Percentiles rank a stretch among this genome's conserved stretches.
Conservation (phyloP, 2,888 invertebrate genomes). For the Neelides folsomi region DNA sequence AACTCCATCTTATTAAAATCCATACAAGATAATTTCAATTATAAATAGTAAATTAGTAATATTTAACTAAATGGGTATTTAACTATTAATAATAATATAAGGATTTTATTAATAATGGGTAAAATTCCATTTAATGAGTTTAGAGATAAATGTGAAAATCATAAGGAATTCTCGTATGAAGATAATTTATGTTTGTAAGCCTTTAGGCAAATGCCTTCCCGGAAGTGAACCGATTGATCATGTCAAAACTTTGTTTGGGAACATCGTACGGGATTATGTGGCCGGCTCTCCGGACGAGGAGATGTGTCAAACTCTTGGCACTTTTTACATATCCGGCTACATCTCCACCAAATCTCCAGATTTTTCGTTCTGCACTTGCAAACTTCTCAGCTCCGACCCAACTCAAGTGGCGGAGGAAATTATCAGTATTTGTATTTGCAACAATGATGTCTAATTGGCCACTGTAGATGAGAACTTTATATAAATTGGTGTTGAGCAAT, state of each 20-base stretch:
- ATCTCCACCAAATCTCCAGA: constrained; percentile 52
- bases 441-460: constrained; percentile 86
- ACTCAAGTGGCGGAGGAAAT: constrained; percentile 57
- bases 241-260: constrained; percentile 60
- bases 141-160: too few relatives aligned
- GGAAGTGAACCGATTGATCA: constrained; percentile 54
- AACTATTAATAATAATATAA: too few relatives aligned
- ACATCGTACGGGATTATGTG: constrained; percentile 60
- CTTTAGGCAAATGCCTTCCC: constrained; percentile 23
- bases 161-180: too few relatives aligned
- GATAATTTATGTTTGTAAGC: background rate
- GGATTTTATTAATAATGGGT: too few relatives aligned
- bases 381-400: constrained; percentile 56
- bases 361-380: constrained; percentile 49
- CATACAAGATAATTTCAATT: too few relatives aligned
- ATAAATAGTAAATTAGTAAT: too few relatives aligned
- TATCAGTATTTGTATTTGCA: constrained; percentile 70
- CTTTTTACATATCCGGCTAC: constrained; percentile 63
- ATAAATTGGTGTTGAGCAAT: constrained; percentile 45
- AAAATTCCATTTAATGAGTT: too few relatives aligned
- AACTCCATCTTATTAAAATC: too few relatives aligned
- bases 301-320: constrained; percentile 56
- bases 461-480: constrained; percentile 66
- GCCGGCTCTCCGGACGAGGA: constrained; percentile 63
- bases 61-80: too few relatives aligned